A percentile compares a stretch with the other conserved stretches of the same genome.
phyloP scores from a whole-genome alignment of 2,888 invertebrate species.

The Enchytraeus crypticus region DNA sequence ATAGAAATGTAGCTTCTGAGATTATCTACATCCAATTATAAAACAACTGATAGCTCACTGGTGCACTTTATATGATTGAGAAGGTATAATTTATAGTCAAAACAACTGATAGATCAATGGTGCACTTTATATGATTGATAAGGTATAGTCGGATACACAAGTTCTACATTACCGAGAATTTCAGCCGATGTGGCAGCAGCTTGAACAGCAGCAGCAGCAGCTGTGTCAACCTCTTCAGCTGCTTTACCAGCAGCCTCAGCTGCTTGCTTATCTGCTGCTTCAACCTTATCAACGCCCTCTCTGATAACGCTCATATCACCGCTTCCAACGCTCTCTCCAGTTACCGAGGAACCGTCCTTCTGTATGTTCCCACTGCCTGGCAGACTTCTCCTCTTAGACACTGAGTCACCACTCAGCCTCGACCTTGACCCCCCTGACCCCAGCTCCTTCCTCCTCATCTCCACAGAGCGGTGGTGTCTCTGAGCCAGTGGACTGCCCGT shows the following conservation, averaged over 20 bases:
- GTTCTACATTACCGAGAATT: neutral
- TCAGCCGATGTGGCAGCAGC: constrained; percentile 1
- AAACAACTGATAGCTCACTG: no score
- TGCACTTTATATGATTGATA: no score
- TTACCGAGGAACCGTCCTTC: neutral
- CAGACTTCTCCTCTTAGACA: constrained; percentile 2
- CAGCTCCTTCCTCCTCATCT: neutral
- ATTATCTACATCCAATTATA: no score
- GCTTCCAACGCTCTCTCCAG: neutral
- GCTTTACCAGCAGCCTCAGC: neutral
- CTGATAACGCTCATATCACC: neutral
- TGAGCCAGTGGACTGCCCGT: no score
- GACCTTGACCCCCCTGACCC: neutral
- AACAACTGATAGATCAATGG: no score
- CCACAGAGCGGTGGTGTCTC: neutral
- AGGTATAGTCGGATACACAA: no score
- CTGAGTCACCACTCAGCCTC: neutral
- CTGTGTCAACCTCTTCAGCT: neutral
- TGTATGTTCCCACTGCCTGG: no score
- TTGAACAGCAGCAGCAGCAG: neutral
- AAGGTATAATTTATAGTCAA: no score
- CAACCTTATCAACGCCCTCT: neutral
- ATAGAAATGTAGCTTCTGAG: no score
- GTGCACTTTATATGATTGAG: no score
- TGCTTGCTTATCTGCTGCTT: neutral